These are phyloP conservation scores for Phorcus lineatus DNA, from an alignment of 2,888 invertebrate species.

Conservation along the genomic window DNA sequence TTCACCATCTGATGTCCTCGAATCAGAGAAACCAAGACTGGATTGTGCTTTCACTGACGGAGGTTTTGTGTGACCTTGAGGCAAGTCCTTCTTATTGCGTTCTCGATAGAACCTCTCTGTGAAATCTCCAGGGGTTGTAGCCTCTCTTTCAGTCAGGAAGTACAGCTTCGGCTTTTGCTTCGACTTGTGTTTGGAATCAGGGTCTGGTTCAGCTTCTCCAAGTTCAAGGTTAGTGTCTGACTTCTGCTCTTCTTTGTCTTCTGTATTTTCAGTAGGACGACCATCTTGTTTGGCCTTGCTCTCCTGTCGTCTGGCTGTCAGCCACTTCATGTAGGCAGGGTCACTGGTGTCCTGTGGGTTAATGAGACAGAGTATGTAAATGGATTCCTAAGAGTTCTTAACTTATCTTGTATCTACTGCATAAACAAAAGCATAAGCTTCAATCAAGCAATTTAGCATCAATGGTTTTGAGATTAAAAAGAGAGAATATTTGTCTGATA, in stretches of 20 bases:
- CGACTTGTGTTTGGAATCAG: constrained; percentile 33
- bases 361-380: no score
- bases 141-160: constrained; percentile 68
- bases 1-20: no score
- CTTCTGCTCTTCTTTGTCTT: background rate
- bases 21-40: constrained; percentile 7
- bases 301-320: constrained; percentile 17
- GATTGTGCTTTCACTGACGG: constrained; percentile 8
- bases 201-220: constrained; percentile 39
- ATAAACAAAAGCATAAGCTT: no score
- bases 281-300: no score
- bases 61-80: background rate
- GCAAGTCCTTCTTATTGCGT: constrained; percentile 47
- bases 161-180: constrained; percentile 50
- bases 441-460: no score
- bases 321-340: constrained; percentile 56
- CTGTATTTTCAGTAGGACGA: background rate
- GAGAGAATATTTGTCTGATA: no score
- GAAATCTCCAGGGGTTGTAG: constrained; percentile 58
- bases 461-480: no score
- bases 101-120: constrained; percentile 56
- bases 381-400: no score
- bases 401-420: no score
- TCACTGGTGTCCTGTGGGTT: constrained; percentile 47
- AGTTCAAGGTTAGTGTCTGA: constrained; percentile 36